These are phyloP conservation scores for Galaxea fascicularis DNA, from an alignment of 92 coral and sea anemone species.

Conservation along the genomic window DNA sequence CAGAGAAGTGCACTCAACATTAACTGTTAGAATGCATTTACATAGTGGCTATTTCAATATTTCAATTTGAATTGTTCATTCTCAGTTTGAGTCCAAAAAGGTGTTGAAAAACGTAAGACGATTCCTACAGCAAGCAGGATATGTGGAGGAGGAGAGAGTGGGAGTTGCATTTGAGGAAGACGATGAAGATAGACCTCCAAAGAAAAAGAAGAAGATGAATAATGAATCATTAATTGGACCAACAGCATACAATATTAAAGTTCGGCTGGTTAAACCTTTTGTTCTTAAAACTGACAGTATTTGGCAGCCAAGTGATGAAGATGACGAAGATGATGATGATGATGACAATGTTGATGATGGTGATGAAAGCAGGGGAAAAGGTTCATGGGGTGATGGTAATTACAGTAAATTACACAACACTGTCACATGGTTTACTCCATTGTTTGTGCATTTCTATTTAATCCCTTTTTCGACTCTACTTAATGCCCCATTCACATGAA, in stretches of 20 bases:
- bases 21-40: no score
- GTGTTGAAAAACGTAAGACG: constrained; percentile 30
- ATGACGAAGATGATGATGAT: constrained; percentile 17
- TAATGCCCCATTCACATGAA: no score
- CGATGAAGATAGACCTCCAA: background rate
- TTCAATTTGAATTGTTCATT: background rate
- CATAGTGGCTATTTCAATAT: no score
- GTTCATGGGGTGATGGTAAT: constrained; percentile 30
- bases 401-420: background rate
- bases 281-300: constrained; percentile 25
- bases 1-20: no score
- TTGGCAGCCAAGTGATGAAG: constrained; percentile 21
- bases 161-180: background rate
- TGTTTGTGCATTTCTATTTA: background rate
- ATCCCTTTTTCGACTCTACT: no score
- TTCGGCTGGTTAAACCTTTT: constrained; percentile 66
- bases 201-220: constrained; percentile 6
- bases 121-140: constrained; percentile 61
- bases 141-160: constrained; percentile 32
- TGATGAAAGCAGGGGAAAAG: constrained; percentile 22
- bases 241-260: background rate
- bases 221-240: background rate
- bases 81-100: constrained; percentile 28
- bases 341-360: constrained; percentile 1
- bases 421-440: background rate